Evolutionary conservation across 2,888 invertebrate species (phyloP).

Genomic region (Doris montereyensis): DNA sequence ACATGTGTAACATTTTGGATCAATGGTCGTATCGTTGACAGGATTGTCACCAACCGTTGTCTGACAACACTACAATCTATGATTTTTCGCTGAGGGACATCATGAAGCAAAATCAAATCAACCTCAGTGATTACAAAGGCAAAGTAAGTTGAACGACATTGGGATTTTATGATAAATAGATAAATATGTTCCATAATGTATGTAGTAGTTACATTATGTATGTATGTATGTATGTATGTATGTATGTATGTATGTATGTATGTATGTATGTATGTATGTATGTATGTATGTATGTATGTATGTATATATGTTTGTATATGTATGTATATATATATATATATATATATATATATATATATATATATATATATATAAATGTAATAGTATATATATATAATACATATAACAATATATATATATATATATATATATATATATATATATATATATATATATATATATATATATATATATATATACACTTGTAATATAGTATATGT

Average conservation of each 20-base stretch:
- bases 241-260: not conserved
- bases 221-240: not conserved
- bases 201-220: not conserved
- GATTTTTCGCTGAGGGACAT: conserved; percentile 42
- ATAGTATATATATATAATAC: not conserved
- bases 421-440: conserved; percentile 1
- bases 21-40: too few relatives aligned
- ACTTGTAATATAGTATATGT: not conserved
- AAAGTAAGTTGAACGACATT: too few relatives aligned
- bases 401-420: not conserved
- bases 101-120: conserved; percentile 25
- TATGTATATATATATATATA: too few relatives aligned
- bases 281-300: not conserved
- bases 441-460: conserved; percentile 3
- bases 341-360: not conserved
- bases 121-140: conserved; percentile 37
- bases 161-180: too few relatives aligned
- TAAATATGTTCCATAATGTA: not conserved
- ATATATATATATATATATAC: not conserved
- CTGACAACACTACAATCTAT: conserved; percentile 35
- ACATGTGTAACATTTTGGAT: too few relatives aligned
- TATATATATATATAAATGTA: not conserved
- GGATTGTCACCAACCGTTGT: conserved; percentile 34
- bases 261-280: not conserved
- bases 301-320: not conserved